A percentile compares a stretch with the other conserved stretches of the same genome.
Conservation (phyloP, 2,888 invertebrate species). For the Biston betularia region DNA sequence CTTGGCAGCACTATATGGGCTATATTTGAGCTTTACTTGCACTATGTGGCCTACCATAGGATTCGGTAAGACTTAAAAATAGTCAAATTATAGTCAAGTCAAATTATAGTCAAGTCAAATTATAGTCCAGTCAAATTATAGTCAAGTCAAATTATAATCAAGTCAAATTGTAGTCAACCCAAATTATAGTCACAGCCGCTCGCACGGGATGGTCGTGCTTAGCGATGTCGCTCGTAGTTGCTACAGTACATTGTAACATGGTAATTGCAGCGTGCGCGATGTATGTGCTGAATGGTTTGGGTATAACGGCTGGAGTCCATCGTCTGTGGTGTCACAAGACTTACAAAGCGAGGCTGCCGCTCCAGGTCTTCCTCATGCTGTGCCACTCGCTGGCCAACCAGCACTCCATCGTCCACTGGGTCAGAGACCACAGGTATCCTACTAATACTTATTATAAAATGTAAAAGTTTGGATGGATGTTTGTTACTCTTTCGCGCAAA, state of each 20-base stretch:
- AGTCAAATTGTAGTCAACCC: no score
- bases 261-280: constrained; percentile 38
- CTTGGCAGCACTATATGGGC: constrained; percentile 17
- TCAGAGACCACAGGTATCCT: constrained; percentile 51
- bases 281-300: constrained; percentile 34
- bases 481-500: no score
- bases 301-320: constrained; percentile 55
- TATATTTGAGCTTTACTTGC: constrained; percentile 9
- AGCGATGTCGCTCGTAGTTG: no score
- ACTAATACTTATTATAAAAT: no score
- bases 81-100: no score
- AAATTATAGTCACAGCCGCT: no score
- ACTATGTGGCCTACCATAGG: constrained; percentile 18
- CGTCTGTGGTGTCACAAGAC: constrained; percentile 55
- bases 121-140: no score
- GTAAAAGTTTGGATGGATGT: no score
- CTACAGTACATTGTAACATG: no score
- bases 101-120: no score
- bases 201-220: no score
- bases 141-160: no score
- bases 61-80: constrained; percentile 9
- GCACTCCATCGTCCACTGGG: constrained; percentile 49
- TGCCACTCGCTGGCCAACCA: constrained; percentile 55
- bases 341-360: constrained; percentile 54
- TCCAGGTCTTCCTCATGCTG: constrained; percentile 55